These are phyloP conservation scores for Scalopus aquaticus DNA, from an alignment of 2,113 vertebrate species.

Conservation along the genomic window DNA sequence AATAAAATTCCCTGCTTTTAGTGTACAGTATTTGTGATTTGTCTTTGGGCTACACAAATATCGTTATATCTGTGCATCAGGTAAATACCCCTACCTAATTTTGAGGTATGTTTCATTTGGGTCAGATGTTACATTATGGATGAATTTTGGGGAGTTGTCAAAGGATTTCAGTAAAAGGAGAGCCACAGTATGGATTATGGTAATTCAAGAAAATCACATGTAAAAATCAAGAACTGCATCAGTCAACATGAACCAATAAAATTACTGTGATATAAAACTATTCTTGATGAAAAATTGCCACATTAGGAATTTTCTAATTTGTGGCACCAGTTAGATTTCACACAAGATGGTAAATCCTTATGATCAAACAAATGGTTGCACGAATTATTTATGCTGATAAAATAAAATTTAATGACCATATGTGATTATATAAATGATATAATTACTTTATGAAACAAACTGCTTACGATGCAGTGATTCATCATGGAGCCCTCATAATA, in stretches of 20 bases:
- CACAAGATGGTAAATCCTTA: not conserved
- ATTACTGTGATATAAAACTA: constrained; percentile 9
- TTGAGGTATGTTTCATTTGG: not conserved
- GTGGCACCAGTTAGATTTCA: not conserved
- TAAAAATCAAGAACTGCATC: not conserved
- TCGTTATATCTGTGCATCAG: no score
- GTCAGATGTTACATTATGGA: not conserved
- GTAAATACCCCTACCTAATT: no score
- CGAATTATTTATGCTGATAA: not conserved
- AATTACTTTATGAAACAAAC: not conserved
- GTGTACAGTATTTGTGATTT: not conserved
- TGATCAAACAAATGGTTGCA: not conserved
- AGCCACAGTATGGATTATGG: not conserved
- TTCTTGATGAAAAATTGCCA: not conserved
- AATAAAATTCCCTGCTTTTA: not conserved
- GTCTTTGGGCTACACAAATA: not conserved
- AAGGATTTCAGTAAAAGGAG: not conserved
- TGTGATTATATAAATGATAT: not conserved
- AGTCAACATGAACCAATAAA: constrained; percentile 10
- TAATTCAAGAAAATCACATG: constrained; percentile 4
- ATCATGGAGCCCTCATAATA: not conserved
- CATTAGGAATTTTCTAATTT: not conserved
- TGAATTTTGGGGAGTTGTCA: not conserved
- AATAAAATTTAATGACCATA: not conserved
- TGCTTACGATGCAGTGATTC: not conserved